These are phyloP conservation scores for Eupithecia dodoneata DNA, from an alignment of 2,888 invertebrate species.

Conservation along the genomic window DNA sequence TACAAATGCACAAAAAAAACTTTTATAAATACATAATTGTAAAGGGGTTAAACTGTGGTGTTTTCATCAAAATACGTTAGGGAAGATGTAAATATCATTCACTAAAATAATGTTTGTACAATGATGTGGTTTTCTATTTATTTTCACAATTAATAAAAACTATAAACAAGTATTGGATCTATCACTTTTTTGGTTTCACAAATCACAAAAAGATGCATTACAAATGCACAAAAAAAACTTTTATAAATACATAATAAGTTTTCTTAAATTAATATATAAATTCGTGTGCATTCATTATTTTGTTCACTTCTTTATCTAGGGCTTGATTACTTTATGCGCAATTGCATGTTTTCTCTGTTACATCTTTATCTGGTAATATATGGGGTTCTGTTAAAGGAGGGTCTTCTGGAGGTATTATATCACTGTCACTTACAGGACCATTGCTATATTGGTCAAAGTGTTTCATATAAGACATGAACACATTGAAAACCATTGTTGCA, in stretches of 20 bases:
- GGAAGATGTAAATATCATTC: not conserved
- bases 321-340: not conserved
- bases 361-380: not conserved
- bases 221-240: conserved; percentile 15
- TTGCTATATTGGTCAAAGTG: conserved; percentile 81
- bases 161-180: not conserved
- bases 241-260: conserved; percentile 24
- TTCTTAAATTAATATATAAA: conserved; percentile 29
- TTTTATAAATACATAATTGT: conserved; percentile 21
- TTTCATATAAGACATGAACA: conserved; percentile 95
- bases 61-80: not conserved
- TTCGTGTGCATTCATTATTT: conserved; percentile 10
- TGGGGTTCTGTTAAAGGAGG: not conserved
- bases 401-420: not conserved
- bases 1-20: conserved; percentile 11
- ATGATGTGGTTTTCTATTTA: not conserved
- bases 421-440: not conserved
- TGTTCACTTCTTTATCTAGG: not conserved
- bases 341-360: not conserved
- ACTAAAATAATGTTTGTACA: not conserved
- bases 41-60: conserved; percentile 2
- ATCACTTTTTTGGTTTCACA: conserved; percentile 2
- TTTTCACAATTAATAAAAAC: not conserved
- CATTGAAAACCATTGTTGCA: conserved; percentile 93
- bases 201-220: not conserved